A percentile compares a stretch with the other conserved stretches of the same genome.
phyloP scores from a whole-genome alignment of 2,113 vertebrate species.

The Hystrix cristata region DNA sequence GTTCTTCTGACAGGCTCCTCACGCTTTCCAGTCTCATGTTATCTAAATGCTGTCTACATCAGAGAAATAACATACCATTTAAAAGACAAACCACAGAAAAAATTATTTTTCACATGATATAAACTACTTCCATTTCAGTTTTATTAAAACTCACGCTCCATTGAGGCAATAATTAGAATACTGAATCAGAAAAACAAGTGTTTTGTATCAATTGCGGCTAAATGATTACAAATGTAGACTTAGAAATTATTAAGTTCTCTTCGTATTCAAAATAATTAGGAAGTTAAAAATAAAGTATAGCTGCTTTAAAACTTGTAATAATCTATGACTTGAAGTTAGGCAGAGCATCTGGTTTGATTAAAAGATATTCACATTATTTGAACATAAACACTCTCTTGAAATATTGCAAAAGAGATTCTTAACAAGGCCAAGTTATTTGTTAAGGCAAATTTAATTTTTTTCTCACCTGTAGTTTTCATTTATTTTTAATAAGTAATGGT shows the following conservation, averaged over 20 bases:
- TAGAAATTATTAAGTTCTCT: slow-evolving; percentile 23
- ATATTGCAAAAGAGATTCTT: background rate
- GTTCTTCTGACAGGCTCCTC: background rate
- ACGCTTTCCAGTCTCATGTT: background rate
- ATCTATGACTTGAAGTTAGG: slow-evolving; percentile 10
- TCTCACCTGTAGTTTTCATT: slow-evolving; percentile 1
- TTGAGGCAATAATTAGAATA: slow-evolving; percentile 32
- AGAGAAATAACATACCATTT: background rate
- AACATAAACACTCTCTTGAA: background rate
- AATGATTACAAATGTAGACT: slow-evolving; percentile 33
- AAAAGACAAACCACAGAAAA: slow-evolving; percentile 3
- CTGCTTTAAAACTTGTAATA: background rate
- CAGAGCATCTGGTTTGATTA: background rate
- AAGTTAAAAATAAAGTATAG: background rate
- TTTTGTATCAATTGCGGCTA: background rate
- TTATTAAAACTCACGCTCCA: slow-evolving; percentile 58
- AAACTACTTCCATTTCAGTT: background rate
- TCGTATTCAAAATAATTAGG: slow-evolving; percentile 45
- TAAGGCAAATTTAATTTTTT: slow-evolving; percentile 46
- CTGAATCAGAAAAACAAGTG: slow-evolving; percentile 29
- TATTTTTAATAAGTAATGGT: slow-evolving; percentile 16
- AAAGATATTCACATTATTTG: background rate
- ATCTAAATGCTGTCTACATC: background rate
- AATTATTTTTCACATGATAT: slow-evolving; percentile 15
- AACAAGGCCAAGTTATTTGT: slow-evolving; percentile 21